Evolutionary conservation across 1,140 invertebrate species (phyloP).

Genomic region (Nymphalis io): DNA sequence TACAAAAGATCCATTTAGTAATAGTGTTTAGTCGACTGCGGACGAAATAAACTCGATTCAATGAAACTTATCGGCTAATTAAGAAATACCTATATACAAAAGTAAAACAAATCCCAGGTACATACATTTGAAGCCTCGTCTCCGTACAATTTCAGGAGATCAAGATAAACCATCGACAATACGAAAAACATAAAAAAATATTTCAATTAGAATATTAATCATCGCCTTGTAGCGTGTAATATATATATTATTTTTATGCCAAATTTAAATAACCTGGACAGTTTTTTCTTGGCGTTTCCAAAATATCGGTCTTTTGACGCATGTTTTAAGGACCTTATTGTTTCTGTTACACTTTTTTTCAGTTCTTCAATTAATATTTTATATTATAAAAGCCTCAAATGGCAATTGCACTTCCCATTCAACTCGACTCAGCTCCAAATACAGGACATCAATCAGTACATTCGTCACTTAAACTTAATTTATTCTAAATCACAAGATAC

Average conservation of each 20-base stretch:
- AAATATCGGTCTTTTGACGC: too few relatives aligned
- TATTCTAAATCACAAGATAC: constrained; percentile 64
- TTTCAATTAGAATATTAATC: too few relatives aligned
- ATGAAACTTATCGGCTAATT: constrained; percentile 52
- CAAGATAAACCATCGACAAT: constrained; percentile 28
- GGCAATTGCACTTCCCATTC: constrained; percentile 29
- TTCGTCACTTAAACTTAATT: constrained; percentile 37
- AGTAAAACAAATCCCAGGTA: constrained; percentile 57
- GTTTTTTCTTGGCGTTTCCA: too few relatives aligned
- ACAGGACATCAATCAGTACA: constrained; percentile 18
- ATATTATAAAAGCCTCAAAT: constrained; percentile 3
- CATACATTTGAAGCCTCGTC: constrained; percentile 45
- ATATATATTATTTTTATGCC: too few relatives aligned
- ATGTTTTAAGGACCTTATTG: too few relatives aligned
- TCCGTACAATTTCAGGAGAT: constrained; percentile 48
- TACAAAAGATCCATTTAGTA: constrained; percentile 55
- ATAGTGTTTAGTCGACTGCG: constrained; percentile 77
- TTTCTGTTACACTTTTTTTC: background rate
- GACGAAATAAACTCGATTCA: constrained; percentile 66
- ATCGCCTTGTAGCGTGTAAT: too few relatives aligned
- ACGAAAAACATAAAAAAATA: background rate
- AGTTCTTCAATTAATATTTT: background rate
- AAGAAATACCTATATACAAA: constrained; percentile 66
- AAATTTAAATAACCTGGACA: too few relatives aligned
- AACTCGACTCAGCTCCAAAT: constrained; percentile 10